Evolutionary conservation across 2,888 invertebrate genomes (phyloP).

Genomic region (Ectemnius cavifrons): DNA sequence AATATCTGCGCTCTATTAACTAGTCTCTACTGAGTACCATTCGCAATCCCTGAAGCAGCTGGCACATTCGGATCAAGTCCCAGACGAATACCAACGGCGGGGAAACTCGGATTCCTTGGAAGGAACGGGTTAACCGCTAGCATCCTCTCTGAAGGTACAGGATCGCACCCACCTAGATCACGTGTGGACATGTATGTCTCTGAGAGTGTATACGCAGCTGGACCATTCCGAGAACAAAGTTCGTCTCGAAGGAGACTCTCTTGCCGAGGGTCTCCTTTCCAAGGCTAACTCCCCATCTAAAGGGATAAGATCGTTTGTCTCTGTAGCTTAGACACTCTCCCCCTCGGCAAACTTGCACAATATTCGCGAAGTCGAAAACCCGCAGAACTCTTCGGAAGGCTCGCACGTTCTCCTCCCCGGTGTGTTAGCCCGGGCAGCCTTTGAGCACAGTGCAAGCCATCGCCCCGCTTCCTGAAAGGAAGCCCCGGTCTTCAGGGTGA

Average conservation of each 20-base stretch:
- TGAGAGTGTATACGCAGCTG: constrained; percentile 24
- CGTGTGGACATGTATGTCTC: background rate
- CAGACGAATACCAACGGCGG: constrained; percentile 36
- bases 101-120: constrained; percentile 51
- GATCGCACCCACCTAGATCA: background rate
- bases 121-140: constrained; percentile 49
- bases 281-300: constrained; percentile 29
- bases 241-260: constrained; percentile 13
- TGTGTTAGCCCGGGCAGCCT: background rate
- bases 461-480: constrained; percentile 2
- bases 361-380: constrained; percentile 31
- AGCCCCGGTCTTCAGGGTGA: background rate
- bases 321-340: constrained; percentile 26
- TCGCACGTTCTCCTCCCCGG: constrained; percentile 9
- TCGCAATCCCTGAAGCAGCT: constrained; percentile 47
- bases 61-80: constrained; percentile 24
- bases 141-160: constrained; percentile 35
- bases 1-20: constrained; percentile 1
- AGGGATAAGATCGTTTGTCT: constrained; percentile 18
- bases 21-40: constrained; percentile 41
- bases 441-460: background rate
- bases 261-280: background rate
- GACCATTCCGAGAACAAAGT: constrained; percentile 25
- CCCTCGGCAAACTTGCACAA: constrained; percentile 53
- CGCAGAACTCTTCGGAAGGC: constrained; percentile 41